Evolutionary conservation across 2,888 invertebrate genomes (phyloP).

Genomic region (Eupithecia vulgata): DNA sequence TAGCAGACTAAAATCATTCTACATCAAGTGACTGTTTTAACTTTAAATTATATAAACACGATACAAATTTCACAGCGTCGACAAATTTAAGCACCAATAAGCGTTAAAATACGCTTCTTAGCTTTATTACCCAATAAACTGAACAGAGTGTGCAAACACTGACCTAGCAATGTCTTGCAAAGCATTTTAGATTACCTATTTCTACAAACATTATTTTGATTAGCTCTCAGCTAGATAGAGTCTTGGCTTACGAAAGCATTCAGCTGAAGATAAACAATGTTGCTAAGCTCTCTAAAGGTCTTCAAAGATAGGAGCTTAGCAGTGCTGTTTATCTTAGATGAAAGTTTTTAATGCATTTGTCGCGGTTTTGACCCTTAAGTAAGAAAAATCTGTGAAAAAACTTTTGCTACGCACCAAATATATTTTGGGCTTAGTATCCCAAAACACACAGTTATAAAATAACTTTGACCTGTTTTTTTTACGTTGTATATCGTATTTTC

Average conservation of each 20-base stretch:
- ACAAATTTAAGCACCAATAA: neutral
- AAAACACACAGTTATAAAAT: neutral
- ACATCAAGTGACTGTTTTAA: neutral
- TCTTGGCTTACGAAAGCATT: slow-evolving; percentile 13
- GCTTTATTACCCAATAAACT: slow-evolving; percentile 7
- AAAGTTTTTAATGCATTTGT: neutral
- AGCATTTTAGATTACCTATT: slow-evolving; percentile 21
- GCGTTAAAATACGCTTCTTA: neutral
- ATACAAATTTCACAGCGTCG: neutral
- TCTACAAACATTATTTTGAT: slow-evolving; percentile 19
- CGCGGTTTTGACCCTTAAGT: neutral
- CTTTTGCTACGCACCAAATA: neutral
- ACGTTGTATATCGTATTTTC: no score
- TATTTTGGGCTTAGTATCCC: neutral
- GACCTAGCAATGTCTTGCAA: slow-evolving; percentile 17
- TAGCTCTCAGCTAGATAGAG: slow-evolving; percentile 22
- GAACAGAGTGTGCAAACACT: slow-evolving; percentile 14
- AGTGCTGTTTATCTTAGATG: neutral
- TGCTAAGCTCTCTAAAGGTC: slow-evolving; percentile 12
- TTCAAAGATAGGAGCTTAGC: slow-evolving; percentile 3
- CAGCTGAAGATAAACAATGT: slow-evolving; percentile 19
- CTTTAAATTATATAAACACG: neutral
- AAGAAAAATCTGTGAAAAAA: neutral
- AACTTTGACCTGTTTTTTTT: neutral
- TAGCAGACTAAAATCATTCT: neutral